These are phyloP conservation scores for Ceramica pisi DNA, from an alignment of 2,888 invertebrate species.

Conservation along the genomic window DNA sequence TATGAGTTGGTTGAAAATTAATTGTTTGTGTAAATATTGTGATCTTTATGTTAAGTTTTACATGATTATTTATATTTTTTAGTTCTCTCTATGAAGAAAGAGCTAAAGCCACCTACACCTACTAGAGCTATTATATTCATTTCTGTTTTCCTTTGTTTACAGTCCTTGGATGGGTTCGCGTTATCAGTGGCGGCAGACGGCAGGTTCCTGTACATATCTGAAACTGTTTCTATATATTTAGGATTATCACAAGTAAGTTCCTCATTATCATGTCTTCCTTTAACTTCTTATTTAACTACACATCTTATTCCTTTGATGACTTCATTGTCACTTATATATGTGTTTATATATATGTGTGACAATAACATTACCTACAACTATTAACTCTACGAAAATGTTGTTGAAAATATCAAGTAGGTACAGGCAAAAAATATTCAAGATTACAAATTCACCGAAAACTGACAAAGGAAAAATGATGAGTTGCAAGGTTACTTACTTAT, in stretches of 20 bases:
- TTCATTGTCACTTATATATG: neutral
- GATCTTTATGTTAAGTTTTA: no score
- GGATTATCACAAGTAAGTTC: slow-evolving; percentile 98
- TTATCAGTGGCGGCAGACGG: slow-evolving; percentile 98
- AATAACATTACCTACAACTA: no score
- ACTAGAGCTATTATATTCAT: neutral
- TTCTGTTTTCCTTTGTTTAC: slow-evolving; percentile 82
- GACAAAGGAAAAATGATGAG: neutral
- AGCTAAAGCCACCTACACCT: no score
- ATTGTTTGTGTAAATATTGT: neutral
- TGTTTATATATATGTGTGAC: no score
- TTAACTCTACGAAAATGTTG: no score
- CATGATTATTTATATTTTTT: no score
- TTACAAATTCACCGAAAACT: no score
- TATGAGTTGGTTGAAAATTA: neutral
- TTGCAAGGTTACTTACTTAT: neutral
- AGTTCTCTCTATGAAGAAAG: no score
- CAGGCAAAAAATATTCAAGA: no score
- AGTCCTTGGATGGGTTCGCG: slow-evolving; percentile 99
- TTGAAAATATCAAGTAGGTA: no score
- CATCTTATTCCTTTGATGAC: no score
- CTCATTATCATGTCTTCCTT: neutral
- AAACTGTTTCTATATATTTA: slow-evolving; percentile 99
- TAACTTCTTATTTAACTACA: neutral
- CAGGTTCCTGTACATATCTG: slow-evolving; percentile 99